Evolutionary conservation across 2,113 vertebrate species (phyloP).

Genomic region (Ornithorhynchus anatinus): DNA sequence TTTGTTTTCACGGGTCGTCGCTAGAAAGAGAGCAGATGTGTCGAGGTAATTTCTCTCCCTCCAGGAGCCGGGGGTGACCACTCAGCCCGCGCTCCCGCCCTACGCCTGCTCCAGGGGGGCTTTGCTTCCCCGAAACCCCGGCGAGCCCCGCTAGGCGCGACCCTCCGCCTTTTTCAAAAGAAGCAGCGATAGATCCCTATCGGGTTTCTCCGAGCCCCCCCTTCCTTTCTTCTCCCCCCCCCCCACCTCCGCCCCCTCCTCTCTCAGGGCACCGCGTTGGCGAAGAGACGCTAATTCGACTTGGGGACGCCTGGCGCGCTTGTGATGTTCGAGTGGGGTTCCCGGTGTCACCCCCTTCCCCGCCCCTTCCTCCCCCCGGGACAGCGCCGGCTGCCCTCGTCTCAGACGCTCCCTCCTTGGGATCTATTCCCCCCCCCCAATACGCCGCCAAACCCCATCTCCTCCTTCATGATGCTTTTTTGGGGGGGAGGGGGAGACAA

Average conservation of each 20-base stretch:
- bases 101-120: not conserved
- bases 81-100: not conserved
- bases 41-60: not conserved
- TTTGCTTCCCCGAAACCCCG: not conserved
- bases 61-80: not conserved
- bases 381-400: no score
- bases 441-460: fast-evolving
- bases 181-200: not conserved
- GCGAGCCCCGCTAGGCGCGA: fast-evolving
- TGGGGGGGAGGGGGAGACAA: no score
- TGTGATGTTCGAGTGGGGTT: conserved; percentile 30
- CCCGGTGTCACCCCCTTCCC: not conserved
- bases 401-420: not conserved
- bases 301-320: conserved; percentile 63
- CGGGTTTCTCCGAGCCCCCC: conserved; percentile 20
- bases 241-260: not conserved
- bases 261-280: not conserved
- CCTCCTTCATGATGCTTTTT: not conserved
- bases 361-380: not conserved
- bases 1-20: not conserved
- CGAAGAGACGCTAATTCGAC: conserved; percentile 54
- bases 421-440: not conserved
- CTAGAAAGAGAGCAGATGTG: not conserved
- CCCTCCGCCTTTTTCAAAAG: conserved; percentile 27
- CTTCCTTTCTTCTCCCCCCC: not conserved